Evolutionary conservation across 2,797 vertebrate species (phyloP).

Genomic region (Muraenolepis orangiensis): DNA sequence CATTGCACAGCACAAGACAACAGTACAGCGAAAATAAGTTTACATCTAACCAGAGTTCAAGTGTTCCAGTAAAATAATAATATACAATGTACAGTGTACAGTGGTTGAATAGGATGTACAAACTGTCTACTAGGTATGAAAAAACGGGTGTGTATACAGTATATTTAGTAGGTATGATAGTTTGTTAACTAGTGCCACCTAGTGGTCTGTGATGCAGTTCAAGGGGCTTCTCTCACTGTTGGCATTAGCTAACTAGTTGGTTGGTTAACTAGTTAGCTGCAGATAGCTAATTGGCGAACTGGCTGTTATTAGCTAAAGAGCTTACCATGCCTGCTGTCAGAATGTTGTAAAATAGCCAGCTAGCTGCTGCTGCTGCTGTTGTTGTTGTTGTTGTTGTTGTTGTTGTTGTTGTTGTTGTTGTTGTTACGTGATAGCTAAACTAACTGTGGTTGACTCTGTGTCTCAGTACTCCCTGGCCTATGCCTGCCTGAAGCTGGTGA

Average conservation of each 20-base stretch:
- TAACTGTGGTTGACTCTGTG: not conserved
- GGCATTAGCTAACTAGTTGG: not conserved
- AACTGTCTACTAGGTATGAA: no score
- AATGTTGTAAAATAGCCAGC: not conserved
- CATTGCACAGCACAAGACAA: no score
- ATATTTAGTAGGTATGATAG: no score
- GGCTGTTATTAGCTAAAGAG: not conserved
- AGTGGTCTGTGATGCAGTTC: not conserved
- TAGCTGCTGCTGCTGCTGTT: no score
- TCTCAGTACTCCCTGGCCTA: conserved; percentile 91
- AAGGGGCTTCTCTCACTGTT: not conserved
- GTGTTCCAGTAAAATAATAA: no score
- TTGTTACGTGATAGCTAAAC: not conserved
- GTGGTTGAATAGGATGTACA: no score
- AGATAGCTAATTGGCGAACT: not conserved
- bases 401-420: not conserved
- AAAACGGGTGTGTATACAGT: no score
- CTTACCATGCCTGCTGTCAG: not conserved
- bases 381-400: not conserved
- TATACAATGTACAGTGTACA: no score
- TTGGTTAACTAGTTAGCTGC: not conserved
- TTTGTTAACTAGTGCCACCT: not conserved
- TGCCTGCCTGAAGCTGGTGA: conserved; percentile 94
- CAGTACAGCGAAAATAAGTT: no score
- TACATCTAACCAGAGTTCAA: no score